A percentile compares a stretch with the other conserved stretches of the same genome.
phyloP scores from a whole-genome alignment of 2,888 invertebrate genomes.

The Petrolisthes cinctipes region DNA sequence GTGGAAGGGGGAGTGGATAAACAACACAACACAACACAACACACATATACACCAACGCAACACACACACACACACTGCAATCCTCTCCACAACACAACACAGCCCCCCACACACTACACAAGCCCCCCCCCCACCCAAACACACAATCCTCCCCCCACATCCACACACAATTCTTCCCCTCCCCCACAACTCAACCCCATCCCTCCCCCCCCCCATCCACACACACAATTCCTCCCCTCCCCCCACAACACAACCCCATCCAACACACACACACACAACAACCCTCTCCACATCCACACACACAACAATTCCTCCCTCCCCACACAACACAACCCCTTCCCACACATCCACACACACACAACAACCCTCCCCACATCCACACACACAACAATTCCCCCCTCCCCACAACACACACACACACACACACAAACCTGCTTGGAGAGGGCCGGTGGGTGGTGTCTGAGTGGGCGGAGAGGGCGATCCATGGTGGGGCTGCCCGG shows the following conservation, averaged over 20 bases:
- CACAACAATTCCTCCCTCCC: background rate
- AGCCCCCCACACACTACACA: no score
- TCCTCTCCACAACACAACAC: no score
- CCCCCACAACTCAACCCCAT: background rate
- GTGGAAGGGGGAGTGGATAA: no score
- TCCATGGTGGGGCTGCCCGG: slow-evolving; percentile 67
- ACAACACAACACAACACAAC: no score
- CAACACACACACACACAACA: background rate
- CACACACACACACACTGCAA: no score
- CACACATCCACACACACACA: background rate
- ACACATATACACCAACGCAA: no score
- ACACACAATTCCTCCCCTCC: background rate
- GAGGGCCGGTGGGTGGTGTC: slow-evolving; percentile 65
- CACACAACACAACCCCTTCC: background rate
- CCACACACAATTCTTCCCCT: background rate
- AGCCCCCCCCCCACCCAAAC: no score
- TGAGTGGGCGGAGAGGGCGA: slow-evolving; percentile 63
- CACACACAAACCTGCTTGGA: slow-evolving; percentile 66
- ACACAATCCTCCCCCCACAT: background rate
- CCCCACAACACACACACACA: background rate
- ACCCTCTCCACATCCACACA: background rate
- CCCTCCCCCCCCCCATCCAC: background rate
- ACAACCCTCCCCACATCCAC: background rate
- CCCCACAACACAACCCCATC: background rate
- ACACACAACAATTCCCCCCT: background rate